Evolutionary conservation across 2,888 invertebrate genomes (phyloP).

Genomic region (Diogma glabrata): DNA sequence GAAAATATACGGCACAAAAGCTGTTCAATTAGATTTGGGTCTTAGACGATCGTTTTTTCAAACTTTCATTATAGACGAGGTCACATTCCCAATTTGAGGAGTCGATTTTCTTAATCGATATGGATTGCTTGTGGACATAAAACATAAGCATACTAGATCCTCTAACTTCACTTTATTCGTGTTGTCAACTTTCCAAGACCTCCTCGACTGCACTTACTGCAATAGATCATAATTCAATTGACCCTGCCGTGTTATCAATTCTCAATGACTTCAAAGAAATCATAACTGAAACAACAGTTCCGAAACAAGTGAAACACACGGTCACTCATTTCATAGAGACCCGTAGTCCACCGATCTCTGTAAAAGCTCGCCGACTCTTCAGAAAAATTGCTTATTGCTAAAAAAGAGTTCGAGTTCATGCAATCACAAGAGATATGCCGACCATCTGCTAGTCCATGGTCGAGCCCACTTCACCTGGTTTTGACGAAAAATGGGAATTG

Average conservation of each 20-base stretch:
- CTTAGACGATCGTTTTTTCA: slow-evolving; percentile 20
- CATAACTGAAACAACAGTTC: neutral
- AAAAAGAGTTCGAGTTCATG: slow-evolving; percentile 15
- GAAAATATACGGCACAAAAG: slow-evolving; percentile 16
- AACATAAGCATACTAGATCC: slow-evolving; percentile 11
- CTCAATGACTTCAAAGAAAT: neutral
- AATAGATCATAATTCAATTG: neutral
- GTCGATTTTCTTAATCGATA: slow-evolving; percentile 18
- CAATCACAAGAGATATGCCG: slow-evolving; percentile 30
- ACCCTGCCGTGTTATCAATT: neutral
- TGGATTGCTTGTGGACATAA: slow-evolving; percentile 15
- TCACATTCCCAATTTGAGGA: slow-evolving; percentile 19
- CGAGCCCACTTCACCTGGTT: slow-evolving; percentile 29
- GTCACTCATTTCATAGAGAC: slow-evolving; percentile 16
- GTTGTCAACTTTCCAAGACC: neutral
- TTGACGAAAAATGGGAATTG: slow-evolving; percentile 21
- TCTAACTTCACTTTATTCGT: neutral
- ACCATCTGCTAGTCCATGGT: slow-evolving; percentile 32
- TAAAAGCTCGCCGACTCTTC: slow-evolving; percentile 21
- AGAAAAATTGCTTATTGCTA: slow-evolving; percentile 14
- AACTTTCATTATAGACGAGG: slow-evolving; percentile 21
- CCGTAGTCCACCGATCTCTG: slow-evolving; percentile 15
- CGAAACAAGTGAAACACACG: slow-evolving; percentile 2
- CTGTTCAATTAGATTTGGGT: slow-evolving; percentile 14
- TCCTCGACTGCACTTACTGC: neutral